Conservation (phyloP, 2,113 vertebrate genomes). For the Nycticorax nycticorax region DNA sequence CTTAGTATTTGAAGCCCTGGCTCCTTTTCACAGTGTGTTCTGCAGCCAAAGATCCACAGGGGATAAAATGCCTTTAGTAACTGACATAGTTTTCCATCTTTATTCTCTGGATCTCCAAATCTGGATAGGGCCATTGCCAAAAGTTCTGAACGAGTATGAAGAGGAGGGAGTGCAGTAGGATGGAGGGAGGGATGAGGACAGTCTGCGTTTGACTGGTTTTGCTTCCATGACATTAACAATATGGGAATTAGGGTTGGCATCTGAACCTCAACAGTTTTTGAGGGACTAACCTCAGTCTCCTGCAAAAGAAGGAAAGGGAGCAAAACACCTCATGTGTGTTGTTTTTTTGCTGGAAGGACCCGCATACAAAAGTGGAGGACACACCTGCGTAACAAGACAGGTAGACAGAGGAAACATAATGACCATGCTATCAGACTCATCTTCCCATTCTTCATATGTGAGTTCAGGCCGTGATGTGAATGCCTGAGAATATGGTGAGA, state of each 20-base stretch:
- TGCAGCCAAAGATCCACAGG: neutral
- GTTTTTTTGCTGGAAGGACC: neutral
- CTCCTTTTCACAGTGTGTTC: neutral
- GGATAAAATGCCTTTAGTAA: neutral
- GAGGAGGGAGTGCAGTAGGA: neutral
- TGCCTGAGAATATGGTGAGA: neutral
- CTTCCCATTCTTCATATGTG: neutral
- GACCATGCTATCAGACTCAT: neutral
- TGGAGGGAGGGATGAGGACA: neutral
- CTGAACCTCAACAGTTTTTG: neutral
- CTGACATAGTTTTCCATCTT: neutral
- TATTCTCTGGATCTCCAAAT: neutral
- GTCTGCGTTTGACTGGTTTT: fast-evolving
- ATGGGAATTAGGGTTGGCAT: neutral
- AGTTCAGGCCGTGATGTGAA: neutral
- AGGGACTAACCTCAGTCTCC: neutral
- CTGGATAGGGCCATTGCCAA: neutral
- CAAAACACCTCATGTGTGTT: neutral
- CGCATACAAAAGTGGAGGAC: neutral
- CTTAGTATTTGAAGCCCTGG: neutral
- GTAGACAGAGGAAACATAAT: neutral
- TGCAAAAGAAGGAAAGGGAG: neutral
- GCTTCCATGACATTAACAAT: neutral
- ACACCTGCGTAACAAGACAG: neutral
- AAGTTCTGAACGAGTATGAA: neutral